Evolutionary conservation across 2,888 invertebrate genomes (phyloP).

Genomic region (Drosophila gaucha): DNA sequence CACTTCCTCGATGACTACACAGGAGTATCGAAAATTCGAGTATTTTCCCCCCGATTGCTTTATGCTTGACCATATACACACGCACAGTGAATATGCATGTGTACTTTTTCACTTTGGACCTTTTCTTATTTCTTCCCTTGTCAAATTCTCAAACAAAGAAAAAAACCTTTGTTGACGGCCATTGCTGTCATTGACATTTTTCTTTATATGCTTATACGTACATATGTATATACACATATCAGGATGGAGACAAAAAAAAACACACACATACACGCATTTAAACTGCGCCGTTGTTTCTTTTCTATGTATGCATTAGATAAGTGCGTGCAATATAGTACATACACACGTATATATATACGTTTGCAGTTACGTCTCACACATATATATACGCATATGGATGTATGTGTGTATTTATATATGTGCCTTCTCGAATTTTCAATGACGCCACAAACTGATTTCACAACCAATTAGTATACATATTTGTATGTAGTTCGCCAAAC

Average conservation of each 20-base stretch:
- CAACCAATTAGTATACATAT: constrained; percentile 27
- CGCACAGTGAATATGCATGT: neutral
- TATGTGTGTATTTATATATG: too few species aligned
- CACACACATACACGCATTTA: too few species aligned
- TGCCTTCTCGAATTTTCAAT: constrained; percentile 46
- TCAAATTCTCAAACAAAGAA: constrained; percentile 12
- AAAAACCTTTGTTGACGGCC: constrained; percentile 36
- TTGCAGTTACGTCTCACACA: neutral
- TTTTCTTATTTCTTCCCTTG: constrained; percentile 9
- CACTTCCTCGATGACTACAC: neutral
- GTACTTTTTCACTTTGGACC: neutral
- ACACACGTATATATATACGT: neutral
- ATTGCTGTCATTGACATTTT: constrained; percentile 20
- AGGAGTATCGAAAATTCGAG: neutral
- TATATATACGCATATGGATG: neutral
- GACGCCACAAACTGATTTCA: constrained; percentile 52
- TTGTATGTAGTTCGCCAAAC: too few species aligned
- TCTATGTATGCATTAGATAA: neutral
- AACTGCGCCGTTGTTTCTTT: neutral
- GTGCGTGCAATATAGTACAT: neutral
- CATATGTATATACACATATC: neutral
- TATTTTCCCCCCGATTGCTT: constrained; percentile 17
- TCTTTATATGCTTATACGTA: constrained; percentile 1
- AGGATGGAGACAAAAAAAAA: too few species aligned
- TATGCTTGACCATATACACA: constrained; percentile 2